A percentile compares a stretch with the other conserved stretches of the same genome.
Evolutionary conservation across 1,140 invertebrate genomes (phyloP).

Genomic region (Rhopalosiphum padi): DNA sequence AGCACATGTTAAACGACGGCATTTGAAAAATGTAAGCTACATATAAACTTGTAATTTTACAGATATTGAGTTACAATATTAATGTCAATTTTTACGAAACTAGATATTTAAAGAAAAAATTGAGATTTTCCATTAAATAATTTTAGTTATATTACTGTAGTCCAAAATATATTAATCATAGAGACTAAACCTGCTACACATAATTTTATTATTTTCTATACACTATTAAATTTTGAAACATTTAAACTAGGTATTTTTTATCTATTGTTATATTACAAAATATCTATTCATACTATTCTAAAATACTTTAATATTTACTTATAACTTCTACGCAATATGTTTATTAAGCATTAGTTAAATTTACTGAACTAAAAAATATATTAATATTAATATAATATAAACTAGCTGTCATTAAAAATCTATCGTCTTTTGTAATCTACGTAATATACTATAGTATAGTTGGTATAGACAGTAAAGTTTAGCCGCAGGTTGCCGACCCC

Average conservation of each 20-base stretch:
- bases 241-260: background rate
- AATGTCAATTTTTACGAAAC: background rate
- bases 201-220: background rate
- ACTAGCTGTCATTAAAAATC: background rate
- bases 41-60: background rate
- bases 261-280: background rate
- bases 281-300: background rate
- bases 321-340: background rate
- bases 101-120: background rate
- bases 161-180: background rate
- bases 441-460: too few relatives aligned
- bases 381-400: background rate
- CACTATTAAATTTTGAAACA: background rate
- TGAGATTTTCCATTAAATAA: background rate
- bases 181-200: background rate
- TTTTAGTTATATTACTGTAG: background rate
- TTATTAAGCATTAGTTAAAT: background rate
- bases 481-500: too few relatives aligned
- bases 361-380: background rate
- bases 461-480: too few relatives aligned
- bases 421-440: too few relatives aligned
- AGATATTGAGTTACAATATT: background rate
- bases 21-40: background rate
- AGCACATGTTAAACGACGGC: background rate
- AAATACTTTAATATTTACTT: background rate